Conservation (phyloP, 2,888 invertebrate genomes). For the Tetheella fluctuosa region DNA sequence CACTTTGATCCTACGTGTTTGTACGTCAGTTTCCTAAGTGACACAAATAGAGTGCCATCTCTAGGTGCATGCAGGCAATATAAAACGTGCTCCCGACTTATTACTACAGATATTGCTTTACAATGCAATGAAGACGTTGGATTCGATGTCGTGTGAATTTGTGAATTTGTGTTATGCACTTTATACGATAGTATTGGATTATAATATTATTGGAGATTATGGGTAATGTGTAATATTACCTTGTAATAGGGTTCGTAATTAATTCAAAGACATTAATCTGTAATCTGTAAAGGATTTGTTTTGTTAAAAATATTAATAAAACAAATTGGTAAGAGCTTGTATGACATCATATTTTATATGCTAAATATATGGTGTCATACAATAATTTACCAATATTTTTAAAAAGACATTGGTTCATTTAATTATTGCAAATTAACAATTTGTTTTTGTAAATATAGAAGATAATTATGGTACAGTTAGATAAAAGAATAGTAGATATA, state of each 20-base stretch:
- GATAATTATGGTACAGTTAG: not conserved
- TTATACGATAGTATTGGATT: not conserved
- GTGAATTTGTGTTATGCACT: not conserved
- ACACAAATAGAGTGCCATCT: conserved; percentile 77
- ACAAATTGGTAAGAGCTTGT: too few species aligned
- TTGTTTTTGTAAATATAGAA: not conserved
- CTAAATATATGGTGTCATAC: too few species aligned
- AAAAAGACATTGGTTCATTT: too few species aligned
- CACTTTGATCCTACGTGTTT: conserved; percentile 13
- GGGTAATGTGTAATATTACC: not conserved
- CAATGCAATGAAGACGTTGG: conserved; percentile 27
- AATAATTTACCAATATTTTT: too few species aligned
- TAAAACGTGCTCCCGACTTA: conserved; percentile 77
- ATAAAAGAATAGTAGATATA: not conserved
- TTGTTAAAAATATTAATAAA: too few species aligned
- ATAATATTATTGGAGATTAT: not conserved
- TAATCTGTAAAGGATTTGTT: not conserved
- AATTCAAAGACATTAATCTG: not conserved
- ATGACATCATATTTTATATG: too few species aligned
- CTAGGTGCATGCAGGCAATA: conserved; percentile 72
- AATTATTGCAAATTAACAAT: too few species aligned
- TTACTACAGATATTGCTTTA: conserved; percentile 55
- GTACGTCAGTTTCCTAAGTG: conserved; percentile 64
- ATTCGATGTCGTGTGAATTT: conserved; percentile 5
- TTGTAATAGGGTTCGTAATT: not conserved